Conservation (phyloP, 2,797 vertebrate species). For the Mycteria americana region DNA sequence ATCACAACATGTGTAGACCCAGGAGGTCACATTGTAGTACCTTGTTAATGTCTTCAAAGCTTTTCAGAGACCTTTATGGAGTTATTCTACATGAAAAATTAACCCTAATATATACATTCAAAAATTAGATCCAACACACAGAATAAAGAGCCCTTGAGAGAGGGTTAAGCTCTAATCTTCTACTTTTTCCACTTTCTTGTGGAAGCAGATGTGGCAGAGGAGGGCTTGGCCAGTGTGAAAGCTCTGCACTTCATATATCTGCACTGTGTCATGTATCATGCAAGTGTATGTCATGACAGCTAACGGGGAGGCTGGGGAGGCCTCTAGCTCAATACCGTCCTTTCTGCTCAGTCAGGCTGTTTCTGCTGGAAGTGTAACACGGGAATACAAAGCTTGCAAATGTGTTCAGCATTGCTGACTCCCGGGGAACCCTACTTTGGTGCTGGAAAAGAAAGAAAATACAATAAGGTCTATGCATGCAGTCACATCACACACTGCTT, state of each 20-base stretch:
- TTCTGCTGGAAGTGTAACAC: background rate
- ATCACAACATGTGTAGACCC: background rate
- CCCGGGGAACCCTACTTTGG: background rate
- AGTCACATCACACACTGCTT: conserved; percentile 15
- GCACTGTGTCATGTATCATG: rapidly evolving
- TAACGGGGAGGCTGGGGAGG: background rate
- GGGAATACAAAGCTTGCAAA: background rate
- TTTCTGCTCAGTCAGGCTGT: background rate
- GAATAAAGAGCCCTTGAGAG: background rate
- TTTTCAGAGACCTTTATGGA: background rate
- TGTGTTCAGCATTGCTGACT: background rate
- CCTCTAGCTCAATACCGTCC: background rate
- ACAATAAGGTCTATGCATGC: background rate
- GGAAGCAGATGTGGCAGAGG: background rate
- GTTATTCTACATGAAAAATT: background rate
- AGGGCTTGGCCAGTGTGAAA: background rate
- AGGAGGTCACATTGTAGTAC: background rate
- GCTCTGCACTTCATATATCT: background rate
- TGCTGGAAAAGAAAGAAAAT: conserved; percentile 5
- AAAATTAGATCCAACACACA: background rate
- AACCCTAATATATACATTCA: background rate
- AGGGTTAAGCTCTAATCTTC: background rate
- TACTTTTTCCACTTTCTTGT: background rate
- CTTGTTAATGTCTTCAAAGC: background rate
- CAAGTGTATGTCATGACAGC: background rate